A percentile compares a stretch with the other conserved stretches of the same genome.
Conservation (phyloP, 2,113 vertebrate species). For the Cettia cetti region DNA sequence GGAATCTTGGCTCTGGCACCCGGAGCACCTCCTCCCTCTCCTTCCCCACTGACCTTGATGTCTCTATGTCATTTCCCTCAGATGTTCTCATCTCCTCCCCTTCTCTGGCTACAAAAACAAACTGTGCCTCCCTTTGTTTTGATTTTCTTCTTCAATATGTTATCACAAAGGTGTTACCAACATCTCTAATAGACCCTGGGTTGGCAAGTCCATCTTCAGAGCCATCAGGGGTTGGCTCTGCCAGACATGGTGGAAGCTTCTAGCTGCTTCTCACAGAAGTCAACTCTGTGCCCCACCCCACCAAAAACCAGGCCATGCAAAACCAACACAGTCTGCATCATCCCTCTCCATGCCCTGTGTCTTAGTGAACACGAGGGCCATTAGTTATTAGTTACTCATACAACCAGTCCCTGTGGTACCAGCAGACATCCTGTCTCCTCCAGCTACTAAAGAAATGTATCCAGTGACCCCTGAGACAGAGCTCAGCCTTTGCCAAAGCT, state of each 20-base stretch:
- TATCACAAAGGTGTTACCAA: fast-evolving
- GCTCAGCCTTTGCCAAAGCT: background rate
- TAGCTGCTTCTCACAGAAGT: background rate
- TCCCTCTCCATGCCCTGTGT: background rate
- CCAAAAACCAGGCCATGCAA: background rate
- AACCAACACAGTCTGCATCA: background rate
- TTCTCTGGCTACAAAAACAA: background rate
- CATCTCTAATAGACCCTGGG: fast-evolving
- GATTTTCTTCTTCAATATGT: background rate
- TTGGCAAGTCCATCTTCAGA: background rate
- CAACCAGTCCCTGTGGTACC: fast-evolving
- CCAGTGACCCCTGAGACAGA: background rate
- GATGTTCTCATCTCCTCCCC: background rate
- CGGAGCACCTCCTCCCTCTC: background rate
- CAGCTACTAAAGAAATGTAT: background rate
- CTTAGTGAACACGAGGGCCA: background rate
- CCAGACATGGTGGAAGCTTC: fast-evolving
- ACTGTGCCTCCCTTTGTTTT: background rate
- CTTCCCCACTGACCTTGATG: background rate
- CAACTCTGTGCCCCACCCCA: background rate
- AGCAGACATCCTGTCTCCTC: background rate
- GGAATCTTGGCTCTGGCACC: background rate
- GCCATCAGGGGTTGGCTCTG: background rate
- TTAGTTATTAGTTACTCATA: background rate
- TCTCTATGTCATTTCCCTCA: background rate